phyloP scores from a whole-genome alignment of 2,888 invertebrate species.

The Meiosimyza platycephala region DNA sequence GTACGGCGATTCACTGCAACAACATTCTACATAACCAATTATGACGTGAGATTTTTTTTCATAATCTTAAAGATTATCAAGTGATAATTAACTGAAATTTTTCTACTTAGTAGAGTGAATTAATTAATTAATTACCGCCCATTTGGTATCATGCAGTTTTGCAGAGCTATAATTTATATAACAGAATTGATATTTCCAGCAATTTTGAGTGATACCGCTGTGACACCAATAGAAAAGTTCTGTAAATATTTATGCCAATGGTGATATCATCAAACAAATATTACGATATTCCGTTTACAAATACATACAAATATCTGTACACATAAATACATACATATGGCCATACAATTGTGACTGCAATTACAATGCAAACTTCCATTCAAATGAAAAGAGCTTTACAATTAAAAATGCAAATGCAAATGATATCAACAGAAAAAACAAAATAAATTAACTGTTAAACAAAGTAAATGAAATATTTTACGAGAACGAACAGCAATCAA shows the following conservation, averaged over 20 bases:
- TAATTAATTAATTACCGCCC: too few relatives aligned
- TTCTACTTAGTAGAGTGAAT: neutral
- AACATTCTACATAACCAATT: too few relatives aligned
- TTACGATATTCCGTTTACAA: neutral
- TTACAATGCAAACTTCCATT: neutral
- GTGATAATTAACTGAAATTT: neutral
- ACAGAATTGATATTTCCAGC: slow-evolving; percentile 5
- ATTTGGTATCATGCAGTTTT: too few relatives aligned
- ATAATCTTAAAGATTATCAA: neutral
- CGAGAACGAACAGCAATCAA: neutral
- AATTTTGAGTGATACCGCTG: neutral
- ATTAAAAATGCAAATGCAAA: slow-evolving; percentile 30
- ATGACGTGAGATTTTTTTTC: neutral
- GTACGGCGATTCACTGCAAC: too few relatives aligned
- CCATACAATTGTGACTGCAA: neutral
- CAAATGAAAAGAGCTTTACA: neutral
- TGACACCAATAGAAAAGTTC: slow-evolving; percentile 12
- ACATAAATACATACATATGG: too few relatives aligned
- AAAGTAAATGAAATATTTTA: neutral
- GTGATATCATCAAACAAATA: slow-evolving; percentile 27
- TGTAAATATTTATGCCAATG: neutral
- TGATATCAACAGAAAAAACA: neutral
- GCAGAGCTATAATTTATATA: too few relatives aligned
- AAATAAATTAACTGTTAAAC: neutral
- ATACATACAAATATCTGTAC: neutral